Conservation (phyloP, 1,140 invertebrate genomes). For the Uloborus diversus region DNA sequence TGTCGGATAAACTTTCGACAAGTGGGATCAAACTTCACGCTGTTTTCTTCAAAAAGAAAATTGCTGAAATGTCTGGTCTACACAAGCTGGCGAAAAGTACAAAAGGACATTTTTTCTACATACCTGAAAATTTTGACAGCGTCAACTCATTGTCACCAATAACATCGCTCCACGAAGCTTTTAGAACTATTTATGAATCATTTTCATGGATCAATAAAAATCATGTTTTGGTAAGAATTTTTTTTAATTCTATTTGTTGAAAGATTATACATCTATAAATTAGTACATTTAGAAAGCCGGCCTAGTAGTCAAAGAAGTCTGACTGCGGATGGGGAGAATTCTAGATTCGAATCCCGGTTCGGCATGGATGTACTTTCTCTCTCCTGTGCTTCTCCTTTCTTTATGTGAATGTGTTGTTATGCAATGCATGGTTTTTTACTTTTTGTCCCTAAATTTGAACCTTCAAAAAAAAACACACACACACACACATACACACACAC, state of each 20-base stretch:
- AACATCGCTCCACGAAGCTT: constrained; percentile 36
- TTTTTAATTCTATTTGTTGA: background rate
- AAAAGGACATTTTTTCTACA: constrained; percentile 17
- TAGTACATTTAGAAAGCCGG: no score
- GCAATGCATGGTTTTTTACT: no score
- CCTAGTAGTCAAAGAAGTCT: no score
- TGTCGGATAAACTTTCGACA: background rate
- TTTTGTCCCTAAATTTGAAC: no score
- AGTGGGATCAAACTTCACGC: background rate
- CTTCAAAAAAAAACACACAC: no score
- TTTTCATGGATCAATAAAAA: constrained; percentile 41
- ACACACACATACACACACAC: no score
- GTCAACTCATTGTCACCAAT: background rate
- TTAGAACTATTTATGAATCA: constrained; percentile 28
- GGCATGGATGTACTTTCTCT: no score
- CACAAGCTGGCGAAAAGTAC: background rate
- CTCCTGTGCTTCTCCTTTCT: no score
- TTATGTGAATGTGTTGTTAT: no score
- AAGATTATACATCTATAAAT: background rate
- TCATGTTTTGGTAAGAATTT: constrained; percentile 41
- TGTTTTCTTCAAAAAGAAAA: constrained; percentile 10
- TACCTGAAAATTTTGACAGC: constrained; percentile 7
- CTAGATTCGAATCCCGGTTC: no score
- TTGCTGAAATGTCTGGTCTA: background rate
- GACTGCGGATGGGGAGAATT: no score